Percentiles rank a stretch among this genome's conserved stretches.
phyloP scores from a whole-genome alignment of 1,140 invertebrate genomes.

The Dendroctonus valens region DNA sequence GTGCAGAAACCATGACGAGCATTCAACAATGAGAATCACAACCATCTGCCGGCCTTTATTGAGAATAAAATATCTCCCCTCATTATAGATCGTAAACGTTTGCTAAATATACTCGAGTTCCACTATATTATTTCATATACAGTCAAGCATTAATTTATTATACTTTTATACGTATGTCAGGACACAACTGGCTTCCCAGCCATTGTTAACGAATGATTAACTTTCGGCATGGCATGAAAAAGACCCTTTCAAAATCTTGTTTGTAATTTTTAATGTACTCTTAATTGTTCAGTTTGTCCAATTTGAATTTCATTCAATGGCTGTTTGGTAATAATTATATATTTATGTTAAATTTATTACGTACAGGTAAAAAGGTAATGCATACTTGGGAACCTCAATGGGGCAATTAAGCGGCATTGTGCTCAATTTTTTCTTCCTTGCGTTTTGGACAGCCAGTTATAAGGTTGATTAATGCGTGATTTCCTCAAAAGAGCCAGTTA shows the following conservation, averaged over 20 bases:
- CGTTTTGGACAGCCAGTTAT: too few species aligned
- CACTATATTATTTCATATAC: conserved; percentile 45
- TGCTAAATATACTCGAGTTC: conserved; percentile 45
- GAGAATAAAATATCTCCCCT: conserved; percentile 40
- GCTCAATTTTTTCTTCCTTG: background rate
- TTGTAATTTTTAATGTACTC: conserved; percentile 44
- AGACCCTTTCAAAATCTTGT: conserved; percentile 38
- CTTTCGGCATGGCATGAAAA: conserved; percentile 33
- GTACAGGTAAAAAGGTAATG: background rate
- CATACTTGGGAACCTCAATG: conserved; percentile 5
- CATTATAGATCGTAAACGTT: conserved; percentile 43
- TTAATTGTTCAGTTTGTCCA: conserved; percentile 40
- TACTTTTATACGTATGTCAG: conserved; percentile 37
- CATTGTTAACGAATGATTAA: conserved; percentile 42
- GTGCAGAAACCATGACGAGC: conserved; percentile 44
- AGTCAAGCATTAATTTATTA: conserved; percentile 44
- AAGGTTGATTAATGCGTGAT: too few species aligned
- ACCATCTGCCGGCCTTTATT: conserved; percentile 42
- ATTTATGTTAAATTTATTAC: conserved; percentile 21
- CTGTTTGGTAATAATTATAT: conserved; percentile 36
- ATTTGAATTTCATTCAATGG: conserved; percentile 33
- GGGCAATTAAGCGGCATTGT: conserved; percentile 17
- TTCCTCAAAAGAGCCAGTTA: too few species aligned
- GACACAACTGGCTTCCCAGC: conserved; percentile 30
- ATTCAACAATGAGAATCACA: conserved; percentile 43